Evolutionary conservation across 2,888 invertebrate species (phyloP), one percentile per base, ranked within the genome.

Genomic region (Serrognathus titanus): DNA sequence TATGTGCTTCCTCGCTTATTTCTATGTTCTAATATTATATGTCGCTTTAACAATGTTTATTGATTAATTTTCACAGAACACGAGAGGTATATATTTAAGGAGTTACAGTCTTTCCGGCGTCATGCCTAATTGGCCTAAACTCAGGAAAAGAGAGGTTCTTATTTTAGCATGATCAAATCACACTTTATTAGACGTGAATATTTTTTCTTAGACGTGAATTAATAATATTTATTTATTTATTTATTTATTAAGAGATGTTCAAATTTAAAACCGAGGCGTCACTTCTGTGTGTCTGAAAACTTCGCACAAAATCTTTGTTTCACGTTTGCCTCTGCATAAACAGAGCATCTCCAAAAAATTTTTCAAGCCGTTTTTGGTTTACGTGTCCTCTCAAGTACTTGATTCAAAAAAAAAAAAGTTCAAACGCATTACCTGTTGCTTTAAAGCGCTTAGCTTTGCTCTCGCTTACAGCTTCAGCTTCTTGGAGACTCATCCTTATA

Each of bases 401-500:
- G 24, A 31, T 31, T 31, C 2, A 31, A 31, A 31, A 2, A 39
- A 39, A 10, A 39, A 39, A 39, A 11, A 39, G n/a, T 9, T 9
- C 6, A 39, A 39, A 39, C 12, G 39, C 12, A 12, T 39, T 43
- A 16, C 43, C 43, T 43, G 43, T 11, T 43, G 43, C 43, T 11
- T 43, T 11, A 43, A 16, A 43, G 24, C 9, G 43, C 43, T 43
- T 43, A 16, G 43, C 43, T 43, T 43, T 43, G 43, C 43, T 43
- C 12, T 43, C 16, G 24, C 45, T 48, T 53, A 31, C 55, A 20
- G 54, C 56, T 51, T 62, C 31, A 36, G 49, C 55, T 65, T 53
- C 55, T 63, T 69, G 72, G 72, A 71, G 72, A 72, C 72, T 69
- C 72, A 72, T 72, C 71, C 67, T 69, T 72, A 72, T 71, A 69